Evolutionary conservation across 1,140 invertebrate species (phyloP).

Genomic region (Xylocopa sonorina): DNA sequence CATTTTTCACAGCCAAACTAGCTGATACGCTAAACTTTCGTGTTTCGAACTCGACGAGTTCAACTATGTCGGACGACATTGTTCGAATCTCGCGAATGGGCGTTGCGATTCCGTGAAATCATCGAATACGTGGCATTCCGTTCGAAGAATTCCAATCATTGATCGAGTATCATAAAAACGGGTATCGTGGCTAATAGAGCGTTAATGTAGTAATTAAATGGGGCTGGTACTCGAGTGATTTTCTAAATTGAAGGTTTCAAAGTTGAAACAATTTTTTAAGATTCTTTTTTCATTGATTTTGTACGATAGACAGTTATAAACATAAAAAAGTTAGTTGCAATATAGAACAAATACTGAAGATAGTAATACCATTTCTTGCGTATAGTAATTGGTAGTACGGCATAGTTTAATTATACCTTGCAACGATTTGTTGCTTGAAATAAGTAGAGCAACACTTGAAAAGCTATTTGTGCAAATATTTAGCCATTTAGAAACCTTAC

Average conservation of each 20-base stretch:
- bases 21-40: too few species aligned
- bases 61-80: neutral
- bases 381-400: too few species aligned
- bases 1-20: constrained; percentile 18
- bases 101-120: neutral
- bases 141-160: neutral
- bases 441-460: neutral
- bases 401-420: neutral
- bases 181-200: neutral
- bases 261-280: neutral
- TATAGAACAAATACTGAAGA: too few species aligned
- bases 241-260: neutral
- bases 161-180: neutral
- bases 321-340: too few species aligned
- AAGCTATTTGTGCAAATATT: neutral
- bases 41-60: neutral
- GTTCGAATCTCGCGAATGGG: constrained; percentile 10
- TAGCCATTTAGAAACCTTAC: neutral
- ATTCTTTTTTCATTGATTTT: neutral
- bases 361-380: too few species aligned
- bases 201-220: too few species aligned
- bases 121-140: neutral
- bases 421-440: too few species aligned
- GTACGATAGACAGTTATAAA: neutral
- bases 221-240: neutral